A percentile compares a stretch with the other conserved stretches of the same genome.
phyloP scores from a whole-genome alignment of 2,888 invertebrate species.

The Cheilosia grossa region DNA sequence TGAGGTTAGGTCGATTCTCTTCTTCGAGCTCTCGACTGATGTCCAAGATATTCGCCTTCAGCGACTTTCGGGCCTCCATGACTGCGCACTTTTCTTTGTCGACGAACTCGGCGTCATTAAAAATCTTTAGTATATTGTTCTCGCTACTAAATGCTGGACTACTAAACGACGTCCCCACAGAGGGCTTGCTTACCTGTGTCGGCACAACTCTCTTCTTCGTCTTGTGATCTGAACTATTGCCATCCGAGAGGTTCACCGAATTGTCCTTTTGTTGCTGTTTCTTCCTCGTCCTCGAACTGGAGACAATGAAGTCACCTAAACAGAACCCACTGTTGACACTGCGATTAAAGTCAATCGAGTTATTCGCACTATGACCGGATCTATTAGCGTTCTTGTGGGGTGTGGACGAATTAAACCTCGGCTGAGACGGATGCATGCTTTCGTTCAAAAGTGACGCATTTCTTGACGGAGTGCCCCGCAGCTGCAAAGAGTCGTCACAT shows the following conservation, averaged over 20 bases:
- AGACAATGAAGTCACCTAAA: conserved; percentile 80
- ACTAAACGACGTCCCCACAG: conserved; percentile 69
- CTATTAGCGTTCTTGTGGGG: conserved; percentile 52
- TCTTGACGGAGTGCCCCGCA: conserved; percentile 38
- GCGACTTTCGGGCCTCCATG: conserved; percentile 79
- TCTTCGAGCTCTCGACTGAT: conserved; percentile 79
- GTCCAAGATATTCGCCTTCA: conserved; percentile 78
- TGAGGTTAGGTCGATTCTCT: conserved; percentile 69
- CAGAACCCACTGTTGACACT: conserved; percentile 78
- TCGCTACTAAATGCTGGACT: conserved; percentile 81
- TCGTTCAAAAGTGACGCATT: conserved; percentile 44
- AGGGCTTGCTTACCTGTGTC: conserved; percentile 79
- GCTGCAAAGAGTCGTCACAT: conserved; percentile 51
- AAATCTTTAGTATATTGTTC: conserved; percentile 81
- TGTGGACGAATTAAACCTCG: conserved; percentile 46
- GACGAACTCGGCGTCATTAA: conserved; percentile 78
- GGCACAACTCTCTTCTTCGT: conserved; percentile 80
- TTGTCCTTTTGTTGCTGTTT: conserved; percentile 56
- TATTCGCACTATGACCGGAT: conserved; percentile 33
- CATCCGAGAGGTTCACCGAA: conserved; percentile 36
- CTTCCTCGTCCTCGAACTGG: conserved; percentile 65
- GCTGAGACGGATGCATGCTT: conserved; percentile 27
- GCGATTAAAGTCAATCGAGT: conserved; percentile 52
- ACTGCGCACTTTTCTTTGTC: conserved; percentile 79
- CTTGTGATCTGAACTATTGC: conserved; percentile 50